Conservation (phyloP, 2,113 vertebrate species). For the Hippocampus mohnikei region DNA sequence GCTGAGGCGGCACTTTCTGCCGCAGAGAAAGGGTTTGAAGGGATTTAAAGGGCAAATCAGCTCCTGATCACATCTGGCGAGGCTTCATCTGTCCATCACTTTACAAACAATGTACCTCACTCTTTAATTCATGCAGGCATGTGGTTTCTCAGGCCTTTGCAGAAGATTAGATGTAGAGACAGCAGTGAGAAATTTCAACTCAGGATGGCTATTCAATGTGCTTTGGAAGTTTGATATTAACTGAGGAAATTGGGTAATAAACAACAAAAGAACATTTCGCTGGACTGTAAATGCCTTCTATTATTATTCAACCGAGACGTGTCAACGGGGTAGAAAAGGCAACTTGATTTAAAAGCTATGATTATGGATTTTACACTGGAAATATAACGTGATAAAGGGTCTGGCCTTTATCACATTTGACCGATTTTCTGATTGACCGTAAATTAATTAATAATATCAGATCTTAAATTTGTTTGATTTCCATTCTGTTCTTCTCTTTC, state of each 20-base stretch:
- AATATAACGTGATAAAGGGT: not conserved
- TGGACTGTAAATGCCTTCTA: conserved; percentile 35
- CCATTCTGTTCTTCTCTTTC: not conserved
- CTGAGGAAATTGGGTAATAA: conserved; percentile 53
- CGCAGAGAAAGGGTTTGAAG: conserved; percentile 58
- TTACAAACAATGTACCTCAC: conserved; percentile 33
- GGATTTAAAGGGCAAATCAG: conserved; percentile 70
- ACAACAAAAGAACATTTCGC: conserved; percentile 35
- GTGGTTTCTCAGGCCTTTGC: conserved; percentile 56
- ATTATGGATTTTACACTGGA: conserved; percentile 37
- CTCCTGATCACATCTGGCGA: conserved; percentile 56
- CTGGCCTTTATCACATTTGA: no score
- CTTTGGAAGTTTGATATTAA: conserved; percentile 48
- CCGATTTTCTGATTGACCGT: not conserved
- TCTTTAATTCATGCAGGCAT: conserved; percentile 63
- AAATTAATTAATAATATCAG: not conserved
- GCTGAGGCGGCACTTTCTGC: conserved; percentile 60
- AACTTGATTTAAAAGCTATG: conserved; percentile 51
- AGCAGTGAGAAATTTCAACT: conserved; percentile 24
- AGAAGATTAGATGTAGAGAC: conserved; percentile 23
- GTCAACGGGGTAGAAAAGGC: conserved; percentile 22
- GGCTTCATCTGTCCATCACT: conserved; percentile 64
- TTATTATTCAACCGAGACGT: conserved; percentile 45
- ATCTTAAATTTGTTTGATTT: no score
- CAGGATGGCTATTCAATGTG: conserved; percentile 43